These are phyloP conservation scores for Baronia brevicornis DNA, from an alignment of 2,888 invertebrate genomes.

Conservation along the genomic window DNA sequence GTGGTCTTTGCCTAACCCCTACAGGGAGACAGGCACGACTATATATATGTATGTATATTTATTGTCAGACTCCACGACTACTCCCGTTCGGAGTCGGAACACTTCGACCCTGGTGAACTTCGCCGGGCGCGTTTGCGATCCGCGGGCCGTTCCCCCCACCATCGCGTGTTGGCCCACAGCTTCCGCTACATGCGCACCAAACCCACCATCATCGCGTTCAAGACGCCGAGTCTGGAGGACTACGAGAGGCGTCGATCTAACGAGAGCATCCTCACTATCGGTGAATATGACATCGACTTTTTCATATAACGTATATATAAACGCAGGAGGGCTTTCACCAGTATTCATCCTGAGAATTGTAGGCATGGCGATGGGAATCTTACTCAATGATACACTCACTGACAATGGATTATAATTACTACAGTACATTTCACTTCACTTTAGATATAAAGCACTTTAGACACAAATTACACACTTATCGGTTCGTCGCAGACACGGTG, in stretches of 20 bases:
- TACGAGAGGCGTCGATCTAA: constrained; percentile 76
- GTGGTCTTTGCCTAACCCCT: too few species aligned
- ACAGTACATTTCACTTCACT: too few species aligned
- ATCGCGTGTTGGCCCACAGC: constrained; percentile 87
- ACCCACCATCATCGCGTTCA: constrained; percentile 91
- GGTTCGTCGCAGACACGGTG: too few species aligned
- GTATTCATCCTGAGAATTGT: too few species aligned
- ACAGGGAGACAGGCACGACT: too few species aligned
- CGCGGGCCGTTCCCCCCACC: constrained; percentile 81
- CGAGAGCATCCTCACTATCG: constrained; percentile 73
- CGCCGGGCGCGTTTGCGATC: constrained; percentile 78
- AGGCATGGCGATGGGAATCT: too few species aligned
- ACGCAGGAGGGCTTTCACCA: neutral
- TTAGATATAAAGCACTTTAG: too few species aligned
- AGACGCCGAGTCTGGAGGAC: constrained; percentile 86
- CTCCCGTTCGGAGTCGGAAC: constrained; percentile 86
- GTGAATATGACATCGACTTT: constrained; percentile 52
- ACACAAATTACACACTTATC: too few species aligned
- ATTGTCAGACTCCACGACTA: constrained; percentile 78
- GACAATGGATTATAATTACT: too few species aligned
- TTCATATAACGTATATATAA: too few species aligned
- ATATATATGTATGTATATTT: too few species aligned
- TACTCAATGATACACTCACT: too few species aligned
- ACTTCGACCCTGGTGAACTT: constrained; percentile 81
- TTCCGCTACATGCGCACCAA: constrained; percentile 92